These are phyloP conservation scores for Taenioides sp. DNA, from an alignment of 2,797 vertebrate genomes.

Conservation along the genomic window DNA sequence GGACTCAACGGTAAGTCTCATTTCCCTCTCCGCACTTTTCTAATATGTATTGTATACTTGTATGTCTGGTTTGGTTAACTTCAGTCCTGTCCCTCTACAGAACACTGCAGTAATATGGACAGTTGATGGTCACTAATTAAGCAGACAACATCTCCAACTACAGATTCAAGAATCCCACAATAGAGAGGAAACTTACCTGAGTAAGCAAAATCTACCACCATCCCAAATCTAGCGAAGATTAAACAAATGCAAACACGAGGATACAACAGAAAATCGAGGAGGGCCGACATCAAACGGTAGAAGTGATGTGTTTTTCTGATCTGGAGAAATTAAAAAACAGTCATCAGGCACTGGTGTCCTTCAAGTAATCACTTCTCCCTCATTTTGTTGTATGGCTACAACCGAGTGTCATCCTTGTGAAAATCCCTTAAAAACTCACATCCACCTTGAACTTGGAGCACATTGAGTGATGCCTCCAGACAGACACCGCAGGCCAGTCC, in stretches of 20 bases:
- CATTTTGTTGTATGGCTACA: constrained; percentile 41
- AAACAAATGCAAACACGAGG: constrained; percentile 68
- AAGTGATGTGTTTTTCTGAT: constrained; percentile 50
- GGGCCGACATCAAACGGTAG: constrained; percentile 48
- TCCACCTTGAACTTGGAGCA: constrained; percentile 56
- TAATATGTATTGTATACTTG: neutral
- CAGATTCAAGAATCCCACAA: constrained; percentile 75
- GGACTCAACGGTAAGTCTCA: constrained; percentile 77
- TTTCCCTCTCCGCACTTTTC: neutral
- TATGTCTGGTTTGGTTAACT: neutral
- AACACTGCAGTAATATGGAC: constrained; percentile 99
- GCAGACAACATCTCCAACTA: constrained; percentile 83
- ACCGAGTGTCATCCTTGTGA: constrained; percentile 42
- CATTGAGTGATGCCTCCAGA: constrained; percentile 52
- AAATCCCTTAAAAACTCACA: constrained; percentile 51
- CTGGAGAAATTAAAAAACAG: constrained; percentile 54
- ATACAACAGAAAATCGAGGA: constrained; percentile 65
- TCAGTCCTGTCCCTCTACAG: constrained; percentile 74
- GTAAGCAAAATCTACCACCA: constrained; percentile 56
- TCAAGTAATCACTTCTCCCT: constrained; percentile 42
- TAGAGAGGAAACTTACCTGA: constrained; percentile 72
- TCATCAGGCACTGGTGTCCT: constrained; percentile 43
- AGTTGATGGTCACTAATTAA: constrained; percentile 95
- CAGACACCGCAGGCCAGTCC: constrained; percentile 58
- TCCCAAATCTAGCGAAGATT: constrained; percentile 59